Conservation (phyloP, 92 coral and sea anemone genomes). For the Isaurus tuberculatus region DNA sequence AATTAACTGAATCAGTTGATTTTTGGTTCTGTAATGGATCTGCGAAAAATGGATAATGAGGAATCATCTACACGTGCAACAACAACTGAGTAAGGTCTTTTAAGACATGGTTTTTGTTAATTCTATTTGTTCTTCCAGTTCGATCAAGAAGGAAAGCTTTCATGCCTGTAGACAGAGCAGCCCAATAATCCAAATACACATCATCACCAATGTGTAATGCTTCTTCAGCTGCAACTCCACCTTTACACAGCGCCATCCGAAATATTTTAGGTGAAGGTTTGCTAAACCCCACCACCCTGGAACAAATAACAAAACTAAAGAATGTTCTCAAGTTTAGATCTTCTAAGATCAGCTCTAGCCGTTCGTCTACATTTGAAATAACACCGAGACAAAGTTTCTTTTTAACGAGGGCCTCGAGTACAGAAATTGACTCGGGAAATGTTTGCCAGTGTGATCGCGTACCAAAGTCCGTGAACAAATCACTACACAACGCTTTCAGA, state of each 20-base stretch:
- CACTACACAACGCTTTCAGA: constrained; percentile 54
- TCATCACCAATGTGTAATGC: constrained; percentile 85
- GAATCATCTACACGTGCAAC: constrained; percentile 6
- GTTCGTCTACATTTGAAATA: constrained; percentile 90
- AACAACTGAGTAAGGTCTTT: constrained; percentile 31
- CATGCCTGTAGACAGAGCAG: constrained; percentile 81
- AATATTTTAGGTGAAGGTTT: constrained; percentile 82
- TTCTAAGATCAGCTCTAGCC: constrained; percentile 71
- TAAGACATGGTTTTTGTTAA: constrained; percentile 10
- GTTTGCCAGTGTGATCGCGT: constrained; percentile 72
- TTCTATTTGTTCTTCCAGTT: constrained; percentile 7
- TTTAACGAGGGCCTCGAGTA: constrained; percentile 60
- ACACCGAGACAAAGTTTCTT: constrained; percentile 72
- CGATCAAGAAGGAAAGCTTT: constrained; percentile 74
- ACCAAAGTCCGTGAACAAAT: constrained; percentile 69
- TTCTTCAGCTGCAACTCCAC: constrained; percentile 56
- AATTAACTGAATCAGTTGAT: no score
- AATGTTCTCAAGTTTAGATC: constrained; percentile 58
- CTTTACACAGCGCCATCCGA: constrained; percentile 66
- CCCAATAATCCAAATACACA: constrained; percentile 70
- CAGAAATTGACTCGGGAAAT: constrained; percentile 78
- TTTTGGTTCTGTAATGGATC: no score
- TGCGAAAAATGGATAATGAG: no score
- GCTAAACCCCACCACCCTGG: constrained; percentile 66
- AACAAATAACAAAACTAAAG: constrained; percentile 75